Evolutionary conservation across 2,113 vertebrate species (phyloP), one percentile per base, ranked within the genome.

Genomic region (Otus sunia): DNA sequence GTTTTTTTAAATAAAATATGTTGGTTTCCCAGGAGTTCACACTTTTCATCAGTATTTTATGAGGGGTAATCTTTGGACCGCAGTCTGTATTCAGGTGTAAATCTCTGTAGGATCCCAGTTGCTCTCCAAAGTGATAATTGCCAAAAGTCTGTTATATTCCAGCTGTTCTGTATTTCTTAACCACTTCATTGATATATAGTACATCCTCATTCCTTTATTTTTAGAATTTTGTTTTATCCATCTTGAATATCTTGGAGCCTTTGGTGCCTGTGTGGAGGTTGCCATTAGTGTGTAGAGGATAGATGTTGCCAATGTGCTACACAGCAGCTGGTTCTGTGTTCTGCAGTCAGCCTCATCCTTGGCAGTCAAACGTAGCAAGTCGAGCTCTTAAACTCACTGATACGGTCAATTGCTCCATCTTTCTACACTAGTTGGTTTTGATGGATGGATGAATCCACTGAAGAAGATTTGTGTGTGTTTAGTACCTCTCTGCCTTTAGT

Each of bases 1-100:
- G 6, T 49, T 69, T 55, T 69, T 6, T 30, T 4, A 49, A 49
- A 21, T 15, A 27, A 62, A 41, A 17, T 15, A 26, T 6, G 2
- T n/a, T 82, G 7, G 0, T 77, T 83, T 85, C 32, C 66, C 25
- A 45, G 29, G 76, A 68, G 12, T 53, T 81, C 23, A 23, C 13
- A 4, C 27, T 84, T 77, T n/a, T 22, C 18, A 14, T 22, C 6
- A 6, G 8, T 8, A 4, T 41, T 37, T 34, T 72, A 12, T 82
- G 41, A 6, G 3, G 8, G n/a, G 18, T 41, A 18, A 25, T 45
- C 29, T 79, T 1, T 45, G 39, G 32, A 41, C 76, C 0, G 1
- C 34, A 32, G 36, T 21, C 55, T 67, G 12, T 34, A 15, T 84
- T 53, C 30, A 52, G 64, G 14, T 81, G 55, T 58, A 30, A 84